phyloP scores from a whole-genome alignment of 2,797 vertebrate species.

The Urosaurus nigricauda region DNA sequence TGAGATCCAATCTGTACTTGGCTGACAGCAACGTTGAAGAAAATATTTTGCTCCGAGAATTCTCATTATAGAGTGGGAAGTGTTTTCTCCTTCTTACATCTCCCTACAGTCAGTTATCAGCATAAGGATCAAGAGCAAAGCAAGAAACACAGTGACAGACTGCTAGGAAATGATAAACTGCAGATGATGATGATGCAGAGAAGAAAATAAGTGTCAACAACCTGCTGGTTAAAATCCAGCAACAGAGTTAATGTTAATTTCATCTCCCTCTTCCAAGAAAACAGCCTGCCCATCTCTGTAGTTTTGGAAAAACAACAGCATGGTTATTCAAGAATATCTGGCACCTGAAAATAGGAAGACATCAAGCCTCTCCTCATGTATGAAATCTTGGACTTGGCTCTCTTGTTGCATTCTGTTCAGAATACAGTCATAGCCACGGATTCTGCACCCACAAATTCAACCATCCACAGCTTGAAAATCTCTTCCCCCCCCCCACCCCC shows the following conservation, averaged over 20 bases:
- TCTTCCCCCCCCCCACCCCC: too few relatives aligned
- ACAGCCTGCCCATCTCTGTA: constrained; percentile 14
- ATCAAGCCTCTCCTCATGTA: constrained; percentile 6
- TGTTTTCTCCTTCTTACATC: neutral
- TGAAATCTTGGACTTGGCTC: neutral
- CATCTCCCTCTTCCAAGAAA: constrained; percentile 20
- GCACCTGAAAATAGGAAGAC: neutral
- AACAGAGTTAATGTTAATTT: constrained; percentile 51
- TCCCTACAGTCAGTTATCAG: too few relatives aligned
- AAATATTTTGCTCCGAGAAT: too few relatives aligned
- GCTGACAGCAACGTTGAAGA: too few relatives aligned
- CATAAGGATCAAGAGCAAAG: neutral
- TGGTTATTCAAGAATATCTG: neutral
- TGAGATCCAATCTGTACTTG: too few relatives aligned
- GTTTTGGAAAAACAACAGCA: neutral
- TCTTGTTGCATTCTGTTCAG: neutral
- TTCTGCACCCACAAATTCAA: too few relatives aligned
- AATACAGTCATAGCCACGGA: too few relatives aligned
- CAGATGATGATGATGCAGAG: neutral
- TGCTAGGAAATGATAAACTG: neutral
- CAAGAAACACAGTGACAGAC: neutral
- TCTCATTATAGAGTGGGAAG: neutral
- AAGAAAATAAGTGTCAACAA: constrained; percentile 53
- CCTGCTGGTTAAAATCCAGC: constrained; percentile 55
- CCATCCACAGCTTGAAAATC: too few relatives aligned